Percentiles rank a stretch among this genome's conserved stretches.
These are phyloP conservation scores for Steatornis caripensis DNA, from an alignment of 2,113 vertebrate genomes.

Conservation along the genomic window DNA sequence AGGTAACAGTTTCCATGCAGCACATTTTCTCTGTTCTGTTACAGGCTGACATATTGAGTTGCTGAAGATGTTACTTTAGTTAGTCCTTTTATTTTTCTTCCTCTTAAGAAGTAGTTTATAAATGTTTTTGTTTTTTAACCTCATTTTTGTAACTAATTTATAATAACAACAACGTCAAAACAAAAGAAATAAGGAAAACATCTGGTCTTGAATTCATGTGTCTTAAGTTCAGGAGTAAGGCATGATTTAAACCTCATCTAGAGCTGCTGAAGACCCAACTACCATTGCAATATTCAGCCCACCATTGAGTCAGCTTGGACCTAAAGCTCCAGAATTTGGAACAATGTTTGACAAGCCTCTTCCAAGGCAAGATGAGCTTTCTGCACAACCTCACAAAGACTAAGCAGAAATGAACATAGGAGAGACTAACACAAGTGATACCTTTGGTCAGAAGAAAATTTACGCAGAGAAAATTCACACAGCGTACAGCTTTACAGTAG, in stretches of 20 bases:
- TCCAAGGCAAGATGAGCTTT: neutral
- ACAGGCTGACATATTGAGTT: neutral
- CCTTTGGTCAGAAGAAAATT: neutral
- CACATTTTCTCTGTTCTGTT: neutral
- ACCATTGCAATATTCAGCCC: neutral
- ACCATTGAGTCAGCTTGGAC: neutral
- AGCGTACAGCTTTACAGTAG: neutral
- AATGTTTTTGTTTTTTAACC: neutral
- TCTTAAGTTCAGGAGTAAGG: neutral
- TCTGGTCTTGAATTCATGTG: neutral
- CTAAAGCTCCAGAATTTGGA: neutral
- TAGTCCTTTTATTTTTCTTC: neutral
- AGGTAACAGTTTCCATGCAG: neutral
- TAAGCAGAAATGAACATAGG: accelerated
- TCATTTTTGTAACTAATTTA: neutral
- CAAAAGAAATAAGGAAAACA: neutral
- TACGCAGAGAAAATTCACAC: neutral
- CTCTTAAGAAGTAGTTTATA: neutral
- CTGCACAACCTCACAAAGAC: neutral
- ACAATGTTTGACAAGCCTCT: neutral
- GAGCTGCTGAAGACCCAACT: neutral
- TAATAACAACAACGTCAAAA: neutral
- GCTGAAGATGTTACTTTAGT: neutral
- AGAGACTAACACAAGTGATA: neutral
- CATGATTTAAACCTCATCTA: neutral